These are phyloP conservation scores for Eupithecia pulchellata DNA, from an alignment of 2,888 invertebrate genomes.

Conservation along the genomic window DNA sequence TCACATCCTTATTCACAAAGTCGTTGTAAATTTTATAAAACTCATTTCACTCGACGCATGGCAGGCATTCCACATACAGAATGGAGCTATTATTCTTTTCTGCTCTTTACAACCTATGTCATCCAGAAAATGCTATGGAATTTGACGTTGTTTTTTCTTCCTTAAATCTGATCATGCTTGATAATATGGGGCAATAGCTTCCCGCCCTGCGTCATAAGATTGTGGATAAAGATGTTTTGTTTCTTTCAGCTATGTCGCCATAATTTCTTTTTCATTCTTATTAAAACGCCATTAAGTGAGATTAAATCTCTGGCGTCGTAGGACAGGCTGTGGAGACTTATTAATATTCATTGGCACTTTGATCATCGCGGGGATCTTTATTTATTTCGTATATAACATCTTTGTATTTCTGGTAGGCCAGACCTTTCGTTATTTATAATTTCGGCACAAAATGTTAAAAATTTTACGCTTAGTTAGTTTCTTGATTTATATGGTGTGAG, in stretches of 20 bases:
- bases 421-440: neutral
- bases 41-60: conserved; percentile 46
- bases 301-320: conserved; percentile 30
- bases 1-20: conserved; percentile 37
- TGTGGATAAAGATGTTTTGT: conserved; percentile 24
- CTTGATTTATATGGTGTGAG: neutral
- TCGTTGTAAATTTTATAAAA: conserved; percentile 48
- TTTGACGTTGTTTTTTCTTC: conserved; percentile 12
- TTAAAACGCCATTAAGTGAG: conserved; percentile 31
- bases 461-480: neutral
- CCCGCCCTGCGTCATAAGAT: conserved; percentile 16
- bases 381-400: conserved; percentile 25
- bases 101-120: conserved; percentile 46
- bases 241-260: conserved; percentile 7
- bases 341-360: conserved; percentile 38
- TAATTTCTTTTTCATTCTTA: conserved; percentile 27
- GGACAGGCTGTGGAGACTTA: conserved; percentile 21
- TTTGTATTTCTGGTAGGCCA: conserved; percentile 1
- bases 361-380: conserved; percentile 25
- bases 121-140: conserved; percentile 20
- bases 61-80: conserved; percentile 50
- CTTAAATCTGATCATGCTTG: conserved; percentile 4
- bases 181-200: conserved; percentile 17
- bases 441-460: neutral
- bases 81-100: conserved; percentile 52